phyloP scores from a whole-genome alignment of 2,888 invertebrate species.

The Nemoura dubitans region DNA sequence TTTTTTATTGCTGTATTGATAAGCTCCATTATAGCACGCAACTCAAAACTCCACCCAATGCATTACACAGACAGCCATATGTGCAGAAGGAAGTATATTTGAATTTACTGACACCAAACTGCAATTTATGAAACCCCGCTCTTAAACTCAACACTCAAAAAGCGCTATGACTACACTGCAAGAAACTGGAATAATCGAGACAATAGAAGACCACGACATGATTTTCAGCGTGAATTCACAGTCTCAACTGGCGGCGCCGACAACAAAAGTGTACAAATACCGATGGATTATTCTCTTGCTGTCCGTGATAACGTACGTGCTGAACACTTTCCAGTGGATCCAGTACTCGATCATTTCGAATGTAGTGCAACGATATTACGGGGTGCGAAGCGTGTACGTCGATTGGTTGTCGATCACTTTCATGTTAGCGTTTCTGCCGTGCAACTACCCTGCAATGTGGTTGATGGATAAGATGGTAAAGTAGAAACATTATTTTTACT shows the following conservation, averaged over 20 bases:
- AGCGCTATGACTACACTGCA: too few relatives aligned
- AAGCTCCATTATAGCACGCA: too few relatives aligned
- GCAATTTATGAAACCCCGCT: too few relatives aligned
- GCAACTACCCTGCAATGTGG: conserved; percentile 97
- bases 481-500: conserved; percentile 45
- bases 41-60: too few relatives aligned
- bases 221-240: background rate
- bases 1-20: too few relatives aligned
- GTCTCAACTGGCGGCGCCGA: background rate
- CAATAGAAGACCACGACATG: background rate
- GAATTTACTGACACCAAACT: too few relatives aligned
- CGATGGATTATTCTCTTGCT: conserved; percentile 88
- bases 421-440: conserved; percentile 96
- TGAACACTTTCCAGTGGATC: conserved; percentile 96
- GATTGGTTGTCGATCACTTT: conserved; percentile 99
- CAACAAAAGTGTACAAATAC: conserved; percentile 68
- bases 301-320: conserved; percentile 89
- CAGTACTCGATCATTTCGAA: conserved; percentile 94
- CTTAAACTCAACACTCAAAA: too few relatives aligned
- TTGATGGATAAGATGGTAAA: conserved; percentile 89
- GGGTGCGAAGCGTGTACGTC: conserved; percentile 75
- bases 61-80: too few relatives aligned
- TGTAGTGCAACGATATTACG: conserved; percentile 80
- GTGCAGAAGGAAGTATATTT: too few relatives aligned
- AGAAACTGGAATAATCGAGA: too few relatives aligned